Percentiles rank a stretch among this genome's conserved stretches.
Conservation (phyloP, 2,797 vertebrate species). For the Falco biarmicus region DNA sequence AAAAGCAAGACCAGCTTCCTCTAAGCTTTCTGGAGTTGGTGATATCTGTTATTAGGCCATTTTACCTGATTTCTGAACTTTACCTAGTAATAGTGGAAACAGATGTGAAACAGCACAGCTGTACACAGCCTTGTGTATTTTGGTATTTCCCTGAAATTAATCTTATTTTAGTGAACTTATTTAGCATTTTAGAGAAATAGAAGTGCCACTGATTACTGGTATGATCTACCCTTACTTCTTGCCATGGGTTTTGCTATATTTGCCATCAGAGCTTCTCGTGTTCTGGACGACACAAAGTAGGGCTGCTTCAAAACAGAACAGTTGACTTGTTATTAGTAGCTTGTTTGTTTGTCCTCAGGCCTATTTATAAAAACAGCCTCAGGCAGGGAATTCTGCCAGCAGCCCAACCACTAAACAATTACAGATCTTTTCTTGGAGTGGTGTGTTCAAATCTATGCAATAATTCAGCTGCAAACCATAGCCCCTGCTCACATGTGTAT, state of each 20-base stretch:
- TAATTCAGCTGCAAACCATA: slow-evolving; percentile 17
- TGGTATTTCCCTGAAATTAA: neutral
- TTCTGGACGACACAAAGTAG: slow-evolving; percentile 22
- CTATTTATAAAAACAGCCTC: slow-evolving; percentile 68
- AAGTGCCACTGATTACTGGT: neutral
- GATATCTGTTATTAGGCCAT: neutral
- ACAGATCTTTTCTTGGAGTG: slow-evolving; percentile 41
- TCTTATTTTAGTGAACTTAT: neutral
- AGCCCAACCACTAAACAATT: slow-evolving; percentile 59
- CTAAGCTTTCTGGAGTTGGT: neutral
- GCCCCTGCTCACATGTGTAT: neutral
- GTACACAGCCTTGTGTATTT: neutral
- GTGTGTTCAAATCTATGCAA: neutral
- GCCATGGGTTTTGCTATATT: slow-evolving; percentile 5
- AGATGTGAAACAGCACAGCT: neutral
- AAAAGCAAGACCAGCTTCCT: neutral
- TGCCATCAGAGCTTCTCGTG: neutral
- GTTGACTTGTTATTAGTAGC: slow-evolving; percentile 49
- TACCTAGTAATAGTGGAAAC: neutral
- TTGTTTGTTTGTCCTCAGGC: slow-evolving; percentile 71
- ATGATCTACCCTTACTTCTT: neutral
- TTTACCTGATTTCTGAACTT: neutral
- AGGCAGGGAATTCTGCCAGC: slow-evolving; percentile 64
- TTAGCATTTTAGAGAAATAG: neutral
- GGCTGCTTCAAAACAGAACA: slow-evolving; percentile 56